phyloP scores from a whole-genome alignment of 1,140 invertebrate species.

The Cardiocondyla obscurior region DNA sequence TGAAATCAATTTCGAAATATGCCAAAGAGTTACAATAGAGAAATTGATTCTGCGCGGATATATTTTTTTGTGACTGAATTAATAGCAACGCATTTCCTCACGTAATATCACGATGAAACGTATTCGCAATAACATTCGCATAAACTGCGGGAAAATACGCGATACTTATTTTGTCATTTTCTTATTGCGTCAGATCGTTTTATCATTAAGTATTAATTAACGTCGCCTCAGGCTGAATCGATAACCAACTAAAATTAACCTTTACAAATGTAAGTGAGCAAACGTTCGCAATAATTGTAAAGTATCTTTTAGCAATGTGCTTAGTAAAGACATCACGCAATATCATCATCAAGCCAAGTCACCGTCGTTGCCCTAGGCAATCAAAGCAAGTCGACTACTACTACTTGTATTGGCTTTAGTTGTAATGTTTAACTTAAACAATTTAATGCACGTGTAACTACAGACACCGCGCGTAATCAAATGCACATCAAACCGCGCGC shows the following conservation, averaged over 20 bases:
- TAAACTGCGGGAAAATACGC: neutral
- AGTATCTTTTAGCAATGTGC: constrained; percentile 1
- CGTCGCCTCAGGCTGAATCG: neutral
- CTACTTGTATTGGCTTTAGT: neutral
- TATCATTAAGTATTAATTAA: constrained; percentile 17
- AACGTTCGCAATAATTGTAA: constrained; percentile 33
- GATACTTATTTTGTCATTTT: neutral
- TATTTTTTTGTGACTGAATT: neutral
- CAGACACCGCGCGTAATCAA: neutral
- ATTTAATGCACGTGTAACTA: neutral
- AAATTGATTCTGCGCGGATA: neutral
- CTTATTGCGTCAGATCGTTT: neutral
- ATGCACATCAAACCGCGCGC: neutral
- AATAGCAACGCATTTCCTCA: neutral
- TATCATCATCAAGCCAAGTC: constrained; percentile 35
- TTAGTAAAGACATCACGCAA: constrained; percentile 42
- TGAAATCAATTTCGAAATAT: neutral
- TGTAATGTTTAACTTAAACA: constrained; percentile 16
- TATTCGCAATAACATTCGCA: neutral
- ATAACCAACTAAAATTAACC: constrained; percentile 1
- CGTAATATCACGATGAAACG: neutral
- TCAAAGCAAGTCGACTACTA: constrained; percentile 7
- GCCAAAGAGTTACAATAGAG: neutral
- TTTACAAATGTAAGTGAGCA: neutral
- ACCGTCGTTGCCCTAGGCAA: neutral